Evolutionary conservation across 1,140 invertebrate genomes (phyloP).

Genomic region (Oreohelix idahoensis): DNA sequence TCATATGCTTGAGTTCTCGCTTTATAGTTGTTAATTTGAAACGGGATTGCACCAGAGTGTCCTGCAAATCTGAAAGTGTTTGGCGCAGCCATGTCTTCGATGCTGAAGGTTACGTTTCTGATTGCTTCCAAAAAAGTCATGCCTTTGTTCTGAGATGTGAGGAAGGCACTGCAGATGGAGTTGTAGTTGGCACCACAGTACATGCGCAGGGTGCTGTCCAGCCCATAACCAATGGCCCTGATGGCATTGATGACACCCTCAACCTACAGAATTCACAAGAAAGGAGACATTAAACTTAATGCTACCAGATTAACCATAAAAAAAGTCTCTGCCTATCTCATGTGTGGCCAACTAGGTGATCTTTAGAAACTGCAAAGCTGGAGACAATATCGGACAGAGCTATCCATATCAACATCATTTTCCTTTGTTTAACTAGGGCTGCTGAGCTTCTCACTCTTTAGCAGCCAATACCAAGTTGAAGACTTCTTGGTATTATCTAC

Average conservation of each 20-base stretch:
- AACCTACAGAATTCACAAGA: slow-evolving; percentile 5
- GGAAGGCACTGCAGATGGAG: slow-evolving; percentile 59
- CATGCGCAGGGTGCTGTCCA: slow-evolving; percentile 56
- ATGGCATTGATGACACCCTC: slow-evolving; percentile 60
- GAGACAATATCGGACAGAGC: too few relatives aligned
- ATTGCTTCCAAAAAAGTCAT: slow-evolving; percentile 59
- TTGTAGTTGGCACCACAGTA: slow-evolving; percentile 61
- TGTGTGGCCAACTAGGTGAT: too few relatives aligned
- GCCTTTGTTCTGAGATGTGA: slow-evolving; percentile 53
- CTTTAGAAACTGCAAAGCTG: too few relatives aligned
- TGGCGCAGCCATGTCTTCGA: slow-evolving; percentile 42
- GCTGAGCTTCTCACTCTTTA: too few relatives aligned
- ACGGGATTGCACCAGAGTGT: slow-evolving; percentile 47
- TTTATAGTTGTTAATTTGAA: slow-evolving; percentile 46
- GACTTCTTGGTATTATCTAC: too few relatives aligned
- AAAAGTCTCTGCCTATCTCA: too few relatives aligned
- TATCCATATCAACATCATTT: too few relatives aligned
- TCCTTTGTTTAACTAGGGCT: too few relatives aligned
- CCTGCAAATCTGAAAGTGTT: slow-evolving; percentile 53
- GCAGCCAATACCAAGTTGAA: too few relatives aligned
- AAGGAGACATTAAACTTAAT: not conserved
- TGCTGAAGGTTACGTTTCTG: slow-evolving; percentile 48
- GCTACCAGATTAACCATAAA: too few relatives aligned
- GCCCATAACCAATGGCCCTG: slow-evolving; percentile 57
- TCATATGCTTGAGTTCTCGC: not conserved